These are phyloP conservation scores for Scomber japonicus DNA, from an alignment of 2,113 vertebrate genomes.

Conservation along the genomic window DNA sequence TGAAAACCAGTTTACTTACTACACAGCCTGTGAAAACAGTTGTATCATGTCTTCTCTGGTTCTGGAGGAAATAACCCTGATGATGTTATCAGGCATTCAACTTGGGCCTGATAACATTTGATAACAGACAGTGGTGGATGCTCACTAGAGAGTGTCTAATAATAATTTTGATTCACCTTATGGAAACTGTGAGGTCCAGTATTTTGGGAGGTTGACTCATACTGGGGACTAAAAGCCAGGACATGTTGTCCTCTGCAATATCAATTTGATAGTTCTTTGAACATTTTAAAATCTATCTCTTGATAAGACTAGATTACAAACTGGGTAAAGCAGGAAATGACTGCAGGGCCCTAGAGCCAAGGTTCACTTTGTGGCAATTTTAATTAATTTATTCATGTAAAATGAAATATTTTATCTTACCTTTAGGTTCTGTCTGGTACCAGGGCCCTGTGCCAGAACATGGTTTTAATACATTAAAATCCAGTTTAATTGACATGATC, in stretches of 20 bases:
- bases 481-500: too few species aligned
- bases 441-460: too few species aligned
- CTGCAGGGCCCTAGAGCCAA: too few species aligned
- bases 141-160: constrained; percentile 9
- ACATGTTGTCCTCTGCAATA: background rate
- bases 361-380: too few species aligned
- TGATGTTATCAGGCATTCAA: background rate
- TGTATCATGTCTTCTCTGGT: background rate
- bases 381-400: too few species aligned
- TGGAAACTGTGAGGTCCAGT: background rate
- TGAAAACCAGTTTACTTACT: background rate
- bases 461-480: too few species aligned
- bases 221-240: background rate
- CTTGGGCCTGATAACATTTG: background rate
- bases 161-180: background rate
- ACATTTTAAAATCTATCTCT: background rate
- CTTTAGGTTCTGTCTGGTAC: too few species aligned
- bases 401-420: too few species aligned
- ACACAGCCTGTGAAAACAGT: background rate
- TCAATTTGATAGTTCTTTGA: background rate
- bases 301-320: background rate
- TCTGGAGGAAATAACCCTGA: background rate
- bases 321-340: too few species aligned
- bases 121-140: background rate
- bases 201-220: constrained; percentile 8